These are phyloP conservation scores for Esox niger DNA, from an alignment of 2,113 vertebrate genomes.

Conservation along the genomic window DNA sequence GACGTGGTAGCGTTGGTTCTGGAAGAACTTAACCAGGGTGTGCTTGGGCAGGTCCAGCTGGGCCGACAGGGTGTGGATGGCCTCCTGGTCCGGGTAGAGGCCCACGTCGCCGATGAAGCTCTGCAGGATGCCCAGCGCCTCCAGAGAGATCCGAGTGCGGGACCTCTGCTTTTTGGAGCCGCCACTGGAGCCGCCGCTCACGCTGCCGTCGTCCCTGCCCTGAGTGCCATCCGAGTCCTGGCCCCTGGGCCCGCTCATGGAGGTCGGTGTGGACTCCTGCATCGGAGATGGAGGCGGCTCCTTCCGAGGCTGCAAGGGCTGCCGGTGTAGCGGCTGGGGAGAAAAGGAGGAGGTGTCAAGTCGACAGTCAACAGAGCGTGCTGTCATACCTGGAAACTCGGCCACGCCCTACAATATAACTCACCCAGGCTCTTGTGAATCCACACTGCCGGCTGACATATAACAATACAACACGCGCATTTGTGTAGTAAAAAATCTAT, in stretches of 20 bases:
- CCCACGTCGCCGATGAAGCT: conserved; percentile 86
- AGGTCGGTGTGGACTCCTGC: conserved; percentile 78
- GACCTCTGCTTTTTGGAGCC: conserved; percentile 84
- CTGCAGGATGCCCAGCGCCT: conserved; percentile 84
- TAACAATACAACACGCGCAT: no score
- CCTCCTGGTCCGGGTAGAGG: conserved; percentile 84
- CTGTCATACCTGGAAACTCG: no score
- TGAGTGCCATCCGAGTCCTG: conserved; percentile 55
- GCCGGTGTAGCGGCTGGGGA: conserved; percentile 79
- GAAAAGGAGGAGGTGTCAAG: conserved; percentile 2
- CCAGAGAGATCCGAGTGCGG: conserved; percentile 86
- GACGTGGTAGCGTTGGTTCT: conserved; percentile 84
- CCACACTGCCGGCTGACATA: no score
- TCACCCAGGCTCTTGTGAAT: no score
- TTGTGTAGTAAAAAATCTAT: no score
- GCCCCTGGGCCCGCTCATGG: conserved; percentile 52
- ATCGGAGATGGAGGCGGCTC: conserved; percentile 74
- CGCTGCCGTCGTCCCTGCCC: conserved; percentile 18
- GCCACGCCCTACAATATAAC: no score
- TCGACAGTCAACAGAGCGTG: neutral
- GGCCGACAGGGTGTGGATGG: conserved; percentile 84
- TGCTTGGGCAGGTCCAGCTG: conserved; percentile 86
- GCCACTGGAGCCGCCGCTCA: conserved; percentile 49
- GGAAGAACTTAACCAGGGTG: conserved; percentile 88
- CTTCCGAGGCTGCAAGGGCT: conserved; percentile 77